phyloP scores from a whole-genome alignment of 1,140 invertebrate species.

The Drusus annulatus region DNA sequence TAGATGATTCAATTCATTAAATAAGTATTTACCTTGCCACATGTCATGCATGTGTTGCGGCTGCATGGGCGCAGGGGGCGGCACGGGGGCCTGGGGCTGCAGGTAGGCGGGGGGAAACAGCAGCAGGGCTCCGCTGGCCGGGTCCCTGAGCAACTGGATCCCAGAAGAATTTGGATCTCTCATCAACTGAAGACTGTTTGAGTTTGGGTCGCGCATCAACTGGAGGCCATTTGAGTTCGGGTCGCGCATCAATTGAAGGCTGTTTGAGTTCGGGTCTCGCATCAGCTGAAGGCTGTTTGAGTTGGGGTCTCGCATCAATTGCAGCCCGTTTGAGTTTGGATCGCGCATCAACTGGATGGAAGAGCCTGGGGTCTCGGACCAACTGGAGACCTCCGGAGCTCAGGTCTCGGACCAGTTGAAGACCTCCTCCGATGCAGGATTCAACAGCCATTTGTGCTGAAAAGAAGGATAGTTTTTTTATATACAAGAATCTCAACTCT shows the following conservation, averaged over 20 bases:
- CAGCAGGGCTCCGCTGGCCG: slow-evolving; percentile 84
- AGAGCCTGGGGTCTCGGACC: no score
- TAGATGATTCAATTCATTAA: neutral
- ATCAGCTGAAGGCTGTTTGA: slow-evolving; percentile 59
- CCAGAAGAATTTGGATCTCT: slow-evolving; percentile 73
- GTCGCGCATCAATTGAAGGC: slow-evolving; percentile 74
- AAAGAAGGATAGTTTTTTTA: no score
- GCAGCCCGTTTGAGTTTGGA: slow-evolving; percentile 67
- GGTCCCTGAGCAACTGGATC: slow-evolving; percentile 87
- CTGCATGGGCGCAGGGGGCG: slow-evolving; percentile 6
- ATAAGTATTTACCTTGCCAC: slow-evolving; percentile 24
- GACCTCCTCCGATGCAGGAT: slow-evolving; percentile 73
- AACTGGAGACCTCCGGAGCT: slow-evolving; percentile 73
- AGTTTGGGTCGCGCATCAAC: slow-evolving; percentile 61
- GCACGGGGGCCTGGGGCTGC: neutral
- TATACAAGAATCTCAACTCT: no score
- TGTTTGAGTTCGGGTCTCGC: slow-evolving; percentile 66
- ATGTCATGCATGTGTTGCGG: slow-evolving; percentile 30
- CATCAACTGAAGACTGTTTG: slow-evolving; percentile 82
- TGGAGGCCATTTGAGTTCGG: slow-evolving; percentile 77
- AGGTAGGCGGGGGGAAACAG: slow-evolving; percentile 75
- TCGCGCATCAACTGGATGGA: neutral
- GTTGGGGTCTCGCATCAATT: slow-evolving; percentile 67
- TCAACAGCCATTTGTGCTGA: slow-evolving; percentile 15
- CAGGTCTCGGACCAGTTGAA: slow-evolving; percentile 87